Evolutionary conservation across 1,140 invertebrate species (phyloP).

Genomic region (Odontomachus brunneus): DNA sequence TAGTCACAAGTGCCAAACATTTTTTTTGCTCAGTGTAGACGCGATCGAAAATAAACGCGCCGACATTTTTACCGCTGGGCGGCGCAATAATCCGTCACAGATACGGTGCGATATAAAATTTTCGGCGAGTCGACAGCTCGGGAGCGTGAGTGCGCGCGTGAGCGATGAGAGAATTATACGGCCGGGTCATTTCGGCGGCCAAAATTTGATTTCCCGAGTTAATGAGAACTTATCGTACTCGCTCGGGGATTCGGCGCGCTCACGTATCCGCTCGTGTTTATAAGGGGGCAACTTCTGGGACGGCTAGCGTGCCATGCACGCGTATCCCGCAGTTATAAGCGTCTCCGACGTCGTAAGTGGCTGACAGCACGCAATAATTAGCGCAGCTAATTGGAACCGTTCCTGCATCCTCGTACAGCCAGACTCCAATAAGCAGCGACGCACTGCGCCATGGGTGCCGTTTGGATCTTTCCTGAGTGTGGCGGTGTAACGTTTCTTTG

Average conservation of each 20-base stretch:
- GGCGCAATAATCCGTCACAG: neutral
- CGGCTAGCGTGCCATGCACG: slow-evolving; percentile 44
- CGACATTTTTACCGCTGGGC: neutral
- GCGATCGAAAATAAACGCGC: slow-evolving; percentile 4
- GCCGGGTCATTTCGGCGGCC: slow-evolving; percentile 16
- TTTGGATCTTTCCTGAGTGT: slow-evolving; percentile 8
- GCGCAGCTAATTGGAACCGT: slow-evolving; percentile 71
- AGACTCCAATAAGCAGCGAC: slow-evolving; percentile 52
- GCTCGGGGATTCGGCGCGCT: neutral
- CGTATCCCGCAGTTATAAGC: slow-evolving; percentile 60
- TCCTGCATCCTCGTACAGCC: slow-evolving; percentile 34
- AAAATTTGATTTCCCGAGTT: slow-evolving; percentile 53
- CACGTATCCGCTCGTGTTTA: slow-evolving; percentile 37
- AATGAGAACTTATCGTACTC: slow-evolving; percentile 38
- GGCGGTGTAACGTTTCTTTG: neutral
- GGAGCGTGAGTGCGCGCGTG: neutral
- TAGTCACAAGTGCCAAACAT: too few relatives aligned
- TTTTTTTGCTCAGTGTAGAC: too few relatives aligned
- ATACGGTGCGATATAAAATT: slow-evolving; percentile 8
- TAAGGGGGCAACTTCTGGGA: slow-evolving; percentile 38
- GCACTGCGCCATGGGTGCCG: neutral
- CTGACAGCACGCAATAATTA: slow-evolving; percentile 73
- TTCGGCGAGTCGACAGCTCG: neutral
- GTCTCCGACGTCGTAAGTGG: slow-evolving; percentile 70
- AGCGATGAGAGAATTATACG: slow-evolving; percentile 14